Evolutionary conservation across 1,140 invertebrate species (phyloP).

Genomic region (Proctacanthus coquilletti): DNA sequence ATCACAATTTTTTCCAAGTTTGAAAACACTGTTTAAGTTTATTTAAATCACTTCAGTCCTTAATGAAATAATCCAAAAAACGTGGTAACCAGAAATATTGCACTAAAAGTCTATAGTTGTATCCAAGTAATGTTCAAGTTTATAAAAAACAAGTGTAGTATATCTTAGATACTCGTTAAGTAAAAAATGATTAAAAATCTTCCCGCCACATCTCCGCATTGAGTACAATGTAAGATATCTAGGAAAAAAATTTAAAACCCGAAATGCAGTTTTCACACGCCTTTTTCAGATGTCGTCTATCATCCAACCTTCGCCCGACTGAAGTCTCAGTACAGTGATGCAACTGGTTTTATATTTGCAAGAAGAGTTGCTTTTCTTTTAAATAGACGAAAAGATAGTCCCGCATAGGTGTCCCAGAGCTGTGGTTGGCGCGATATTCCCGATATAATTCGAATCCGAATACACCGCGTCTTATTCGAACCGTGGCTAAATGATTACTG

Average conservation of each 20-base stretch:
- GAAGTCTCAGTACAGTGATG: slow-evolving; percentile 31
- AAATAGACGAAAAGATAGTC: too few species aligned
- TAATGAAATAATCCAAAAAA: neutral
- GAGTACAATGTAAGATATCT: neutral
- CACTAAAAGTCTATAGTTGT: too few species aligned
- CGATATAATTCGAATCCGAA: too few species aligned
- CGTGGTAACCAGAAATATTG: too few species aligned
- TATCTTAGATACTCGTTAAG: too few species aligned
- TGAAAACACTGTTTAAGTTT: slow-evolving; percentile 5
- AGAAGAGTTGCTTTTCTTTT: too few species aligned
- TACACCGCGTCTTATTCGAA: too few species aligned
- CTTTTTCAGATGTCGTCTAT: slow-evolving; percentile 3
- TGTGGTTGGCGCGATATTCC: too few species aligned
- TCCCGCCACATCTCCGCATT: neutral
- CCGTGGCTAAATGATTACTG: too few species aligned
- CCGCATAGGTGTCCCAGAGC: too few species aligned
- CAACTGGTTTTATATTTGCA: slow-evolving; percentile 30
- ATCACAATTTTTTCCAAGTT: neutral
- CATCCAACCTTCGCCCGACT: slow-evolving; percentile 24
- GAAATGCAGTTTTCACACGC: slow-evolving; percentile 5
- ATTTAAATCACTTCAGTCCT: neutral
- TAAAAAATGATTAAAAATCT: too few species aligned
- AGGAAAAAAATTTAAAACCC: neutral
- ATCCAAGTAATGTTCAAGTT: slow-evolving; percentile 4
- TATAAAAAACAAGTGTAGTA: slow-evolving; percentile 5